These are phyloP conservation scores for Turritopsis dohrnii DNA, from an alignment of 30 jellyfish, hydroid and myxozoan genomes.

Conservation along the genomic window DNA sequence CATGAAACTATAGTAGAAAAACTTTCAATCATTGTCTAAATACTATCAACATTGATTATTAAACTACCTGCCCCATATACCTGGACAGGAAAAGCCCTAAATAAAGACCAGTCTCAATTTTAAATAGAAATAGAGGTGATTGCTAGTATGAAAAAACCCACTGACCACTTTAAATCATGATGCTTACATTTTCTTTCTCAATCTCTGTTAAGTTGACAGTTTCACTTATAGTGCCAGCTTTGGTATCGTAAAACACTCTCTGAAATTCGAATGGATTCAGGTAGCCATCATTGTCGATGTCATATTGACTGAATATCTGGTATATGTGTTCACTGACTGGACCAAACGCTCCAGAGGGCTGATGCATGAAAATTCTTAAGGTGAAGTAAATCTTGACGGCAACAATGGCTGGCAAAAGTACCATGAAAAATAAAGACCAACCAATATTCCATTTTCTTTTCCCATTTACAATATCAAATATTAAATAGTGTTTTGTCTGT, in stretches of 20 bases:
- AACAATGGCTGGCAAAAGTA: background rate
- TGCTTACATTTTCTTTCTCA: constrained; percentile 15
- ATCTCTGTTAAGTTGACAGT: constrained; percentile 12
- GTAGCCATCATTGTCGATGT: constrained; percentile 13
- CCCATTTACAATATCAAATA: background rate
- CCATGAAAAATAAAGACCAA: background rate
- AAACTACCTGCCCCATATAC: too few relatives aligned
- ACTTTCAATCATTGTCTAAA: too few relatives aligned
- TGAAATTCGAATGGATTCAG: background rate
- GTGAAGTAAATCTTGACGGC: background rate
- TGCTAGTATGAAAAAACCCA: too few relatives aligned
- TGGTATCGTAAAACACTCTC: background rate
- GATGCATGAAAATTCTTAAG: background rate
- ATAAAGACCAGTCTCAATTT: too few relatives aligned
- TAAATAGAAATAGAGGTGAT: too few relatives aligned
- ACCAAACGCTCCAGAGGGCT: background rate
- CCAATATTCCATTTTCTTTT: background rate
- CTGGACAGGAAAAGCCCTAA: too few relatives aligned
- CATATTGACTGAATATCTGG: background rate
- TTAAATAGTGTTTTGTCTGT: background rate
- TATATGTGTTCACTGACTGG: constrained; percentile 9
- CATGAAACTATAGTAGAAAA: constrained; percentile 6
- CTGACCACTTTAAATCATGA: background rate
- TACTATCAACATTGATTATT: too few relatives aligned
- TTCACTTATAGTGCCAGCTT: constrained; percentile 12